These are phyloP conservation scores for Centruroides sculpturatus DNA, from an alignment of 1,140 invertebrate species.

Conservation along the genomic window DNA sequence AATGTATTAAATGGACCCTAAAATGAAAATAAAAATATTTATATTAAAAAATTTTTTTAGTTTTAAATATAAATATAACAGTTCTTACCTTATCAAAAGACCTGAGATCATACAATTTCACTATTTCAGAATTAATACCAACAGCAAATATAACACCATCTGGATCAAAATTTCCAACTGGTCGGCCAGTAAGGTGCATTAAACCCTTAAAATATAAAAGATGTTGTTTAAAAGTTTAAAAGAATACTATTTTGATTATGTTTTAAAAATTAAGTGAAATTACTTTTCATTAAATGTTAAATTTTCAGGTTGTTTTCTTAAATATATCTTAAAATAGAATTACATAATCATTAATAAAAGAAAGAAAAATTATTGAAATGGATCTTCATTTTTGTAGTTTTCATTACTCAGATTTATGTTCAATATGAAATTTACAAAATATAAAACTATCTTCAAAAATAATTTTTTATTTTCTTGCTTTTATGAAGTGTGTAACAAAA, in stretches of 20 bases:
- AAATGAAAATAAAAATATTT: not conserved
- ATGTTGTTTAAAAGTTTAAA: not conserved
- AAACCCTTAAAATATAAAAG: slow-evolving; percentile 41
- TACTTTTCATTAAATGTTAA: not conserved
- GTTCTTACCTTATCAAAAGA: slow-evolving; percentile 72
- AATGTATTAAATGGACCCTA: slow-evolving; percentile 86
- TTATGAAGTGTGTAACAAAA: no score
- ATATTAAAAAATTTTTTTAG: not conserved
- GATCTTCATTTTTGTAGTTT: no score
- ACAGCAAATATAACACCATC: slow-evolving; percentile 97
- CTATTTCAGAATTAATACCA: slow-evolving; percentile 93
- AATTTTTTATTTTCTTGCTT: no score
- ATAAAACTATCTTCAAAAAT: no score
- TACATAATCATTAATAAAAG: no score
- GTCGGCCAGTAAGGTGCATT: slow-evolving; percentile 87
- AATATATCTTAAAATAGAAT: no score
- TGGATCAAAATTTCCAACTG: slow-evolving; percentile 95
- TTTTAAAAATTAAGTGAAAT: not conserved
- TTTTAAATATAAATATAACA: not conserved
- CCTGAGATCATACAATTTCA: slow-evolving; percentile 88
- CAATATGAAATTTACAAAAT: no score
- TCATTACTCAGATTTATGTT: no score
- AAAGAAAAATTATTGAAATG: no score
- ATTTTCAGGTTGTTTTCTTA: no score
- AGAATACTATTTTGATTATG: no score